Evolutionary conservation across 2,888 invertebrate species (phyloP).

Genomic region (Pherbina coryleti): DNA sequence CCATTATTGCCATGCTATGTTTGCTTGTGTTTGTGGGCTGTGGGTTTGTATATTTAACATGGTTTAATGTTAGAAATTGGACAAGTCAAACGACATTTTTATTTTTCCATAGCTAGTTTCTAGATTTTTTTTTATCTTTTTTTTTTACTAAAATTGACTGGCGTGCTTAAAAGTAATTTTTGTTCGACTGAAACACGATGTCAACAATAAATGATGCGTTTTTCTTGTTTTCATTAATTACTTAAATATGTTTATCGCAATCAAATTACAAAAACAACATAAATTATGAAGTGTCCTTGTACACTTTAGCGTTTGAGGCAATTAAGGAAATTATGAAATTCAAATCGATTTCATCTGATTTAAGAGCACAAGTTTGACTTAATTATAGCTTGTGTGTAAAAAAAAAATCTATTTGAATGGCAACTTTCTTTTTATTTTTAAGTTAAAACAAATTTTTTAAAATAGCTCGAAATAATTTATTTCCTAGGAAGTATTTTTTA

Average conservation of each 20-base stretch:
- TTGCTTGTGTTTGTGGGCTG: neutral
- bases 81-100: neutral
- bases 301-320: neutral
- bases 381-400: too few relatives aligned
- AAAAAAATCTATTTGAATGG: too few relatives aligned
- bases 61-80: neutral
- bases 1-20: constrained; percentile 46
- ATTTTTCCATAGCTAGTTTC: neutral
- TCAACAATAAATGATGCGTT: constrained; percentile 2
- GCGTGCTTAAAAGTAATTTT: constrained; percentile 6
- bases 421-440: too few relatives aligned
- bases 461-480: too few relatives aligned
- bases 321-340: too few relatives aligned
- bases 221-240: neutral
- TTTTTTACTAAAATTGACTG: neutral
- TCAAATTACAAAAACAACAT: too few relatives aligned
- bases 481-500: too few relatives aligned
- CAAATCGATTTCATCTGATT: too few relatives aligned
- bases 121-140: neutral
- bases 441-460: too few relatives aligned
- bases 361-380: too few relatives aligned
- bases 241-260: neutral
- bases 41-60: neutral
- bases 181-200: neutral
- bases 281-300: neutral